Evolutionary conservation across 2,888 invertebrate species (phyloP).

Genomic region (Tachina lurida): DNA sequence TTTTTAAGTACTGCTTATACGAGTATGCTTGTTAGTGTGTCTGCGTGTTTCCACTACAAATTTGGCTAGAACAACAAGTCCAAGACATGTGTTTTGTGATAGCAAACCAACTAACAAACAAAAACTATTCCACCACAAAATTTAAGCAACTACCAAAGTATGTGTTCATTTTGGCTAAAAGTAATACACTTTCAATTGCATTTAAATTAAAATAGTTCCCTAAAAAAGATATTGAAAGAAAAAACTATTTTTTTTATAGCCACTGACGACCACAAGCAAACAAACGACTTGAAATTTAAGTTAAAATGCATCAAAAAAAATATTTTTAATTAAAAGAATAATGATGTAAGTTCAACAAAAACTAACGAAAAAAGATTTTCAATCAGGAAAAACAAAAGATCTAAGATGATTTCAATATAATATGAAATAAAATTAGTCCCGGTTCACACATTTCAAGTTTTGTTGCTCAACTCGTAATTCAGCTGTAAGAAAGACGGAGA

Average conservation of each 20-base stretch:
- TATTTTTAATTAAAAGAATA: too few species aligned
- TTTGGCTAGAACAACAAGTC: constrained; percentile 63
- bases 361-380: too few species aligned
- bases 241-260: not conserved
- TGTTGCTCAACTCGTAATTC: too few species aligned
- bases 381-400: too few species aligned
- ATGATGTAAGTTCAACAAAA: too few species aligned
- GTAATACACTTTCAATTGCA: constrained; percentile 2
- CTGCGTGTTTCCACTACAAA: constrained; percentile 36
- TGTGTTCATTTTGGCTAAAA: not conserved
- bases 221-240: not conserved
- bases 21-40: not conserved
- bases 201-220: constrained; percentile 5
- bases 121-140: constrained; percentile 7
- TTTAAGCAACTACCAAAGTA: not conserved
- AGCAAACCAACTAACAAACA: constrained; percentile 22
- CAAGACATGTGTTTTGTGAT: constrained; percentile 49
- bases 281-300: too few species aligned
- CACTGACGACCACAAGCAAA: too few species aligned
- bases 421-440: too few species aligned
- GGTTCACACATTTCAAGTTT: too few species aligned
- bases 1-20: not conserved
- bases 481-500: too few species aligned
- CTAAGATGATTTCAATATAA: too few species aligned
- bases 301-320: too few species aligned